Evolutionary conservation across 23 tunicate genomes (phyloP).

Genomic region (Ascidia mentula): DNA sequence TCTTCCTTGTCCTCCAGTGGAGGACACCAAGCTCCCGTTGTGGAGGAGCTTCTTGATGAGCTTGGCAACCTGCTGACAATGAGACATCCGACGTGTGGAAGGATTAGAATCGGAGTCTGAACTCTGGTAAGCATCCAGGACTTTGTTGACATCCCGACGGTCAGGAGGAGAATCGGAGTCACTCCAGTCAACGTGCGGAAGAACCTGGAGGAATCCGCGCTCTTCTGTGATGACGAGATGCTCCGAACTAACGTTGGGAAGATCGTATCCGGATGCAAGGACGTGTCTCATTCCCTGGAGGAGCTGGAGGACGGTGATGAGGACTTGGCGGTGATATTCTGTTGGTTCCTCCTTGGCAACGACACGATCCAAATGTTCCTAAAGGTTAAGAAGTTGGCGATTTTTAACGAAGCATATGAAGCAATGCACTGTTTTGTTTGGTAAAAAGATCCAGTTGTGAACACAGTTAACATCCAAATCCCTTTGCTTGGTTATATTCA

Average conservation of each 20-base stretch:
- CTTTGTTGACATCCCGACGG: constrained; percentile 8
- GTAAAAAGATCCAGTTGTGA: too few relatives aligned
- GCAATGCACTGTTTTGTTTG: too few relatives aligned
- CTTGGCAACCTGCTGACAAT: constrained; percentile 45
- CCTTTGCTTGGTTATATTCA: too few relatives aligned
- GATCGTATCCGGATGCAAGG: constrained; percentile 54
- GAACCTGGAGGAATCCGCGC: constrained; percentile 58
- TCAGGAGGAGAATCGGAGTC: constrained; percentile 27
- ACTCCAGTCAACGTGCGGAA: constrained; percentile 61
- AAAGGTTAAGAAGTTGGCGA: too few relatives aligned
- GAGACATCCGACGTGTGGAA: constrained; percentile 10
- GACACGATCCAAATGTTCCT: constrained; percentile 54
- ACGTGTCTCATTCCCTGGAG: constrained; percentile 74
- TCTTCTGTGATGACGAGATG: constrained; percentile 79
- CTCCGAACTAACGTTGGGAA: constrained; percentile 50
- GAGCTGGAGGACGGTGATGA: constrained; percentile 71
- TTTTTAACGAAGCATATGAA: too few relatives aligned
- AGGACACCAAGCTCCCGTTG: constrained; percentile 23
- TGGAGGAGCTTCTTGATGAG: constrained; percentile 41
- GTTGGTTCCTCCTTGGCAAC: constrained; percentile 40
- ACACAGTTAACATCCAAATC: too few relatives aligned
- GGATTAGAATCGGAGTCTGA: constrained; percentile 50
- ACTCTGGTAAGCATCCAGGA: constrained; percentile 38
- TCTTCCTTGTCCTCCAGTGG: background rate
- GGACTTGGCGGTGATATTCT: constrained; percentile 71